These are phyloP conservation scores for Cylas formicarius DNA, from an alignment of 1,140 invertebrate species.

Conservation along the genomic window DNA sequence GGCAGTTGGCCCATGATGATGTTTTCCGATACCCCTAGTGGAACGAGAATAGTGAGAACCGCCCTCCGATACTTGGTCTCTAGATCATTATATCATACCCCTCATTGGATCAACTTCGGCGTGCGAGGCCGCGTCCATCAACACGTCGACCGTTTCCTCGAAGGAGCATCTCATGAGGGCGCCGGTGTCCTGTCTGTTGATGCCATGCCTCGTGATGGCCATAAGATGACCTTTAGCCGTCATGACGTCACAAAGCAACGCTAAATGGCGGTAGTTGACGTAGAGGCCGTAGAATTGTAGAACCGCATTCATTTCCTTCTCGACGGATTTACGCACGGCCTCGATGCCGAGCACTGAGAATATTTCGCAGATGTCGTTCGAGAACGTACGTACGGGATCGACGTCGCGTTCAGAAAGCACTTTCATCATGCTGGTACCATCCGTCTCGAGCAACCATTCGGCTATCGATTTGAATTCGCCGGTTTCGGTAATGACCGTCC, in stretches of 20 bases:
- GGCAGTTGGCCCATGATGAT: slow-evolving; percentile 98
- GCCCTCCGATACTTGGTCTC: too few relatives aligned
- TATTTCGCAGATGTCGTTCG: slow-evolving; percentile 99
- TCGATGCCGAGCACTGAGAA: slow-evolving; percentile 97
- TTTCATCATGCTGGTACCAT: slow-evolving; percentile 96
- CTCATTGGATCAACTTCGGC: too few relatives aligned
- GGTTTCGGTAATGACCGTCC: slow-evolving; percentile 92
- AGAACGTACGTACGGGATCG: slow-evolving; percentile 92
- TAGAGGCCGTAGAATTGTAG: slow-evolving; percentile 98
- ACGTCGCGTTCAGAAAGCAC: slow-evolving; percentile 95
- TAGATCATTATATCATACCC: too few relatives aligned
- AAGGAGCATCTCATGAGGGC: slow-evolving; percentile 96
- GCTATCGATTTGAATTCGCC: slow-evolving; percentile 97
- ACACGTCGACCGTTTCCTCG: slow-evolving; percentile 92
- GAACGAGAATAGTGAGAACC: too few relatives aligned
- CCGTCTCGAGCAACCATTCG: slow-evolving; percentile 99
- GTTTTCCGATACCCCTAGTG: slow-evolving; percentile 97
- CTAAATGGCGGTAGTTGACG: slow-evolving; percentile 98
- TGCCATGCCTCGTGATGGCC: slow-evolving; percentile 99
- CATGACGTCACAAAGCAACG: slow-evolving; percentile 99
- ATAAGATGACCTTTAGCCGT: slow-evolving; percentile 99
- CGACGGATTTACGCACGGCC: slow-evolving; percentile 97
- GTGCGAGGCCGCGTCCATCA: slow-evolving; percentile 96
- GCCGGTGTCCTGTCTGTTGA: slow-evolving; percentile 98
- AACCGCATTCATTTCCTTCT: slow-evolving; percentile 99